Conservation (phyloP, 2,888 invertebrate genomes). For the Deilephila porcellus region DNA sequence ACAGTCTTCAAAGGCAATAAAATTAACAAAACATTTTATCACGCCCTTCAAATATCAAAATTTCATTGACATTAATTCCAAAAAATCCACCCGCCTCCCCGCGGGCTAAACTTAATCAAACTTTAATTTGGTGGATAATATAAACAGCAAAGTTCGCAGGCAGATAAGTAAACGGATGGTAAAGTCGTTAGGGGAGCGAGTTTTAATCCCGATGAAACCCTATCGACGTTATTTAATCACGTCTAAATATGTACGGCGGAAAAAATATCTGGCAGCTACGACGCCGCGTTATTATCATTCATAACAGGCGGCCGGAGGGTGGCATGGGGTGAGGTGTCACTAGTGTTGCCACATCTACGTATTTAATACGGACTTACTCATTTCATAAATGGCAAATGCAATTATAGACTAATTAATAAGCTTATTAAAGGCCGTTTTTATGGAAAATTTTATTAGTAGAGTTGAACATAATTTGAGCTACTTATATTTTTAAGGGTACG, state of each 20-base stretch:
- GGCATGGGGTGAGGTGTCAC: slow-evolving; percentile 45
- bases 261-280: slow-evolving; percentile 77
- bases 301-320: slow-evolving; percentile 60
- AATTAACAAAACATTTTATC: no score
- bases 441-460: not conserved
- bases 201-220: slow-evolving; percentile 69
- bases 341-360: slow-evolving; percentile 66
- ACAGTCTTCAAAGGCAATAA: no score
- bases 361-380: slow-evolving; percentile 34
- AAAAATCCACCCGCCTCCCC: slow-evolving; percentile 47
- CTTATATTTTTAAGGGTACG: no score
- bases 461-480: no score
- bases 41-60: not conserved
- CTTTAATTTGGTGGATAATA: slow-evolving; percentile 78
- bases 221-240: slow-evolving; percentile 80
- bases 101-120: slow-evolving; percentile 72
- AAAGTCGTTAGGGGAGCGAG: slow-evolving; percentile 73
- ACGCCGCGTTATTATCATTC: slow-evolving; percentile 82
- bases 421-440: not conserved
- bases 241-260: slow-evolving; percentile 75
- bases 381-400: not conserved
- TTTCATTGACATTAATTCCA: slow-evolving; percentile 3
- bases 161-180: slow-evolving; percentile 74
- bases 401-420: not conserved
- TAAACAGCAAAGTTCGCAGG: slow-evolving; percentile 74